Base-by-base conservation (phyloP, 2,797 vertebrate species). In the Malurus splendens region DNA sequence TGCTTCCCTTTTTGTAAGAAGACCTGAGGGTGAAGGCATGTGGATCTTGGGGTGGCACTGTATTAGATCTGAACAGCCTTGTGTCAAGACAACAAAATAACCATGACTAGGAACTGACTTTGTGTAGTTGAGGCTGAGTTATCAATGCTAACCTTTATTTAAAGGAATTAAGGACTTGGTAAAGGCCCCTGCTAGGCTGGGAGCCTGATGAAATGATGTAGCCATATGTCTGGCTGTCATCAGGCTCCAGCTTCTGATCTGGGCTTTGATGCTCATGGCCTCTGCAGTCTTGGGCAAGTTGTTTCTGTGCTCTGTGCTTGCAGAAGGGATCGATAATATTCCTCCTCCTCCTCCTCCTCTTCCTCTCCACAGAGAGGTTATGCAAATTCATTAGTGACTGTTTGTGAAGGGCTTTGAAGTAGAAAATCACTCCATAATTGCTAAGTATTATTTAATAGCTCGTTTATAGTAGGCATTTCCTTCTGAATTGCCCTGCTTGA, bases 381-480 rank as follows among this genome's bases (percentile, higher is more conserved):
- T 91, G 62, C 66, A 92, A 88, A 94, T 93, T 93, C 38, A 86
- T 95, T 89, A 92, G 52, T 62, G 56, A 83, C 70, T 95, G 84
- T 93, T 91, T 91, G 76, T 89, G 62, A 91, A 85, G 62, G 50
- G 79, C 70, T 94, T 92, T 93, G 91, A 95, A 94, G 90, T 89
- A 92, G 93, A 95, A 95, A 95, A 95, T 93, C 76, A 86, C 44
- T 68, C 41, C 30, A 64, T 94, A 95, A 95, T 90, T 91, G 48
- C 76, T 92, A 87, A 92, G 73, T 77, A 94, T 89, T 94, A 94
- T 91, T 94, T 95, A 93, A 95, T 94, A 81, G 76, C 45, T 90
- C 61, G 66, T 93, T 83, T 89, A 91, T 66, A 81, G 66, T 61
- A 92, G 80, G 79, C 59, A 81, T 93, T 94, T 82, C 70, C 59